phyloP scores from a whole-genome alignment of 2,797 vertebrate species.

The Sciaenops ocellatus region DNA sequence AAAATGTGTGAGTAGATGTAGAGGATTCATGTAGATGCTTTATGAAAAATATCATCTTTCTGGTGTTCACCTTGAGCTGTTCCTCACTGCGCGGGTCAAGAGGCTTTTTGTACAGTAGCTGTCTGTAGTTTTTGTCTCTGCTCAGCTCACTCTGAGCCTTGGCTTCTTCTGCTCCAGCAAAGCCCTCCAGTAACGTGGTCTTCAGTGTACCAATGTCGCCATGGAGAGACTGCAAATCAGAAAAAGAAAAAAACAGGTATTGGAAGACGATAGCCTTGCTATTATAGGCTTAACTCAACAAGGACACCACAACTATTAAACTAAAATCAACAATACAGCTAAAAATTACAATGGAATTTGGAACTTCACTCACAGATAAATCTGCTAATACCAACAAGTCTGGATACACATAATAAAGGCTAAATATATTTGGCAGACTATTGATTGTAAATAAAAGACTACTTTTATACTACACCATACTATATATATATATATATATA shows the following conservation, averaged over 20 bases:
- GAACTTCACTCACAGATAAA: neutral
- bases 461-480: too few species aligned
- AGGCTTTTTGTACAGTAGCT: constrained; percentile 93
- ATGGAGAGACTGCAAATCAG: constrained; percentile 89
- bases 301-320: neutral
- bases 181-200: constrained; percentile 93
- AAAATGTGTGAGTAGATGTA: neutral
- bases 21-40: constrained; percentile 7
- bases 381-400: constrained; percentile 6
- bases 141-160: constrained; percentile 89
- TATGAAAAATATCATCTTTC: neutral
- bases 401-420: neutral
- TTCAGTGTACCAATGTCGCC: constrained; percentile 94
- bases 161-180: constrained; percentile 93
- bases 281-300: neutral
- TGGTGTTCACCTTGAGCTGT: constrained; percentile 91
- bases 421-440: neutral
- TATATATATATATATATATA: too few species aligned
- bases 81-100: constrained; percentile 95
- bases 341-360: neutral
- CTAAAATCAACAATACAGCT: neutral
- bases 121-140: constrained; percentile 89
- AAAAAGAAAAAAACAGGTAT: neutral
- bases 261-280: neutral
- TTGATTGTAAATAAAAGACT: neutral